phyloP scores from a whole-genome alignment of 2,888 invertebrate genomes.

The Eupithecia dodoneata region DNA sequence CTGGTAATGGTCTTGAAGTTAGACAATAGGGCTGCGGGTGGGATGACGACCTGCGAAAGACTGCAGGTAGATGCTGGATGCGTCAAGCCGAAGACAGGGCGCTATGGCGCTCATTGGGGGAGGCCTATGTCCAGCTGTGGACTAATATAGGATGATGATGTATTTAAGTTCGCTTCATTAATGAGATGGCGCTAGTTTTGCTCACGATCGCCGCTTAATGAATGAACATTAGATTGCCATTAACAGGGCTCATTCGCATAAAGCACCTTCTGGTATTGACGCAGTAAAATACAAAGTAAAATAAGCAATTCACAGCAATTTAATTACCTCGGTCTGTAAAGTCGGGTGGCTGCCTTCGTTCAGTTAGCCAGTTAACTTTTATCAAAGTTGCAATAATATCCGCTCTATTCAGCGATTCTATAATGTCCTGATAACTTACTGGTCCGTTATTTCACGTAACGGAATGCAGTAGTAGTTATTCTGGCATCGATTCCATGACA shows the following conservation, averaged over 20 bases:
- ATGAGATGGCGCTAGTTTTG: neutral
- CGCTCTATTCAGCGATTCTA: neutral
- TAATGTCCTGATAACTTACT: too few species aligned
- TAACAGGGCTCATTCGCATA: neutral
- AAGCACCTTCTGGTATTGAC: slow-evolving; percentile 1
- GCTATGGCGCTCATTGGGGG: too few species aligned
- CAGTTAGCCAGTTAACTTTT: neutral
- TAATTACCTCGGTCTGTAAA: slow-evolving; percentile 1
- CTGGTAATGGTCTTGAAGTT: too few species aligned
- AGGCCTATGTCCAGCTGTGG: too few species aligned
- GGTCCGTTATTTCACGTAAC: too few species aligned
- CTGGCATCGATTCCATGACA: neutral
- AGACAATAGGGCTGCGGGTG: too few species aligned
- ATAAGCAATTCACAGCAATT: neutral
- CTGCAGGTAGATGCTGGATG: too few species aligned
- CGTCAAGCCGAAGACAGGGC: too few species aligned
- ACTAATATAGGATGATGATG: too few species aligned
- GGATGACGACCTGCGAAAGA: too few species aligned
- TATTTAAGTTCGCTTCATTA: neutral
- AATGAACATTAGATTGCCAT: neutral
- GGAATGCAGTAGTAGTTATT: too few species aligned
- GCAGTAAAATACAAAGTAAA: neutral
- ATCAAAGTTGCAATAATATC: neutral
- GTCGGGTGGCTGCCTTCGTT: neutral
- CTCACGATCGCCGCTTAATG: neutral